phyloP scores from a whole-genome alignment of 2,888 invertebrate species.

The Agrochola litura region DNA sequence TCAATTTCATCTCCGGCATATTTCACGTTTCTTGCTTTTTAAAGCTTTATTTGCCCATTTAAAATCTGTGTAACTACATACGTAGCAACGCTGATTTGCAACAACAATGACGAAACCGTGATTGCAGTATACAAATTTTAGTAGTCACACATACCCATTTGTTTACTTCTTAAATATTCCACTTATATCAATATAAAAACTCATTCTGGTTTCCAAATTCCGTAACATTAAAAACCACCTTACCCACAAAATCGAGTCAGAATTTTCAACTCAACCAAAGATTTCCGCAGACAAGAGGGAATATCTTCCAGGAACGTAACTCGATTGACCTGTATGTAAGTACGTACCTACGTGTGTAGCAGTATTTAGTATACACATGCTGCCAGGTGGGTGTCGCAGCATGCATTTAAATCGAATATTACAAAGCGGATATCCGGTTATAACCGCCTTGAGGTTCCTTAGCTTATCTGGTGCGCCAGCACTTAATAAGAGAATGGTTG shows the following conservation, averaged over 20 bases:
- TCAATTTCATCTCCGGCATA: no score
- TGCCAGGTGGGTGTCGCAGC: slow-evolving; percentile 70
- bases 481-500: slow-evolving; percentile 38
- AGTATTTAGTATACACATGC: slow-evolving; percentile 63
- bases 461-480: slow-evolving; percentile 36
- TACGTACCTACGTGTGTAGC: slow-evolving; percentile 27
- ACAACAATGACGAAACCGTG: no score
- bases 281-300: slow-evolving; percentile 23
- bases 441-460: slow-evolving; percentile 66
- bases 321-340: slow-evolving; percentile 48
- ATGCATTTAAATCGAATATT: slow-evolving; percentile 86
- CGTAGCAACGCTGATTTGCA: no score
- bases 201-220: no score
- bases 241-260: not conserved
- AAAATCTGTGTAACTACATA: no score
- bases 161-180: no score
- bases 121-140: no score
- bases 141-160: no score
- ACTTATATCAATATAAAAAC: no score
- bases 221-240: not conserved
- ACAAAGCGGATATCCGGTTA: slow-evolving; percentile 73
- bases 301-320: slow-evolving; percentile 36
- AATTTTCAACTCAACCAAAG: slow-evolving; percentile 18
- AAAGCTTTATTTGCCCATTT: no score
- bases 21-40: no score